Percentiles rank a stretch among this genome's conserved stretches.
These are phyloP conservation scores for Drosophila kuntzei DNA, from an alignment of 2,888 invertebrate species.

Conservation along the genomic window DNA sequence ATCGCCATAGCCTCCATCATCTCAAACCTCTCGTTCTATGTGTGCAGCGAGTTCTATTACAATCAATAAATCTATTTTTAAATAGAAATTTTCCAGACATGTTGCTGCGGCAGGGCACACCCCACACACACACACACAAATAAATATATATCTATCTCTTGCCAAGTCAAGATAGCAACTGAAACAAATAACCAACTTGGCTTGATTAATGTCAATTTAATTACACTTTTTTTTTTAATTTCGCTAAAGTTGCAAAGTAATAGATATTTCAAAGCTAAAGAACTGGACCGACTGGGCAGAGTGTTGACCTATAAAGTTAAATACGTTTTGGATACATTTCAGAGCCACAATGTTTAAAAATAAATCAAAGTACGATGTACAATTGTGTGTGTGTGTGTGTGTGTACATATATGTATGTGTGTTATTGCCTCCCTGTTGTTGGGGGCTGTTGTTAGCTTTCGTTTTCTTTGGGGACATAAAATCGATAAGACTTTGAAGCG, in stretches of 20 bases:
- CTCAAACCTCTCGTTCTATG: constrained; percentile 13
- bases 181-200: constrained; percentile 23
- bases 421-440: neutral
- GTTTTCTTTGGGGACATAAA: constrained; percentile 49
- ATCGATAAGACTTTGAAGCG: constrained; percentile 64
- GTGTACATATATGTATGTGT: neutral
- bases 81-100: constrained; percentile 68
- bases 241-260: constrained; percentile 7
- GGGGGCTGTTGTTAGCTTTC: constrained; percentile 37
- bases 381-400: neutral
- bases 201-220: constrained; percentile 63
- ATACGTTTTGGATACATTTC: constrained; percentile 21
- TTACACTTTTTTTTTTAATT: constrained; percentile 22
- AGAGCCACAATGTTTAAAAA: constrained; percentile 42
- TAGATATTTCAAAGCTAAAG: constrained; percentile 31
- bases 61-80: constrained; percentile 82
- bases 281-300: constrained; percentile 4
- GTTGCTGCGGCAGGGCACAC: constrained; percentile 33
- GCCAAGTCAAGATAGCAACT: constrained; percentile 32
- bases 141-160: constrained; percentile 13
- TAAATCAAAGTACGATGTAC: constrained; percentile 33
- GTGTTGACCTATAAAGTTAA: constrained; percentile 47
- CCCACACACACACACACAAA: constrained; percentile 9
- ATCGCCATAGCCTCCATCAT: constrained; percentile 17
- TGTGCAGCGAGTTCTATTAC: constrained; percentile 61